Conservation (phyloP, 2,888 invertebrate species). For the Mamestra brassicae region DNA sequence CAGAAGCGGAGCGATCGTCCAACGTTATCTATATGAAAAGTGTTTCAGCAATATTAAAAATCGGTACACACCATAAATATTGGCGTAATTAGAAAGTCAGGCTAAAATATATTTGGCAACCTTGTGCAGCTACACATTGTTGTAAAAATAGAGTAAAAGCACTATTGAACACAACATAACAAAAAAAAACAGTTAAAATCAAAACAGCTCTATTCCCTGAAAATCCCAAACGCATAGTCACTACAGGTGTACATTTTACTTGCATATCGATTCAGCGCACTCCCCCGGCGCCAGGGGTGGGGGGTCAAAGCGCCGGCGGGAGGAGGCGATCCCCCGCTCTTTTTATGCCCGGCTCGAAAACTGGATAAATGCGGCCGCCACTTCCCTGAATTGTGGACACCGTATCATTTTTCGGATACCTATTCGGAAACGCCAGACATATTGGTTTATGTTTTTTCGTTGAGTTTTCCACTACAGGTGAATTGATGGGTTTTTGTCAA, state of each 20-base stretch:
- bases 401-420: constrained; percentile 51
- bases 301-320: constrained; percentile 60
- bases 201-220: constrained; percentile 47
- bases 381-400: constrained; percentile 73
- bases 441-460: constrained; percentile 30
- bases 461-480: constrained; percentile 20
- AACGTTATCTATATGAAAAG: too few relatives aligned
- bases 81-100: too few relatives aligned
- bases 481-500: constrained; percentile 13
- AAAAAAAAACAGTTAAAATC: not conserved
- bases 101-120: too few relatives aligned
- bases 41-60: too few relatives aligned
- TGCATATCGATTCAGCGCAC: constrained; percentile 87
- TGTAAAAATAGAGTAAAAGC: not conserved
- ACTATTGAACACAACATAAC: not conserved
- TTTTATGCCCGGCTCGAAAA: constrained; percentile 80
- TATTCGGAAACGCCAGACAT: constrained; percentile 39
- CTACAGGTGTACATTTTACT: constrained; percentile 81
- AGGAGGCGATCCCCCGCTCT: constrained; percentile 70
- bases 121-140: too few relatives aligned
- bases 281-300: constrained; percentile 74
- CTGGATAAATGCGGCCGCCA: constrained; percentile 79
- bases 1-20: too few relatives aligned
- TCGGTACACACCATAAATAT: too few relatives aligned
- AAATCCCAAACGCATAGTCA: constrained; percentile 64